Evolutionary conservation across 1,140 invertebrate species (phyloP).

Genomic region (Penaeus chinensis): DNA sequence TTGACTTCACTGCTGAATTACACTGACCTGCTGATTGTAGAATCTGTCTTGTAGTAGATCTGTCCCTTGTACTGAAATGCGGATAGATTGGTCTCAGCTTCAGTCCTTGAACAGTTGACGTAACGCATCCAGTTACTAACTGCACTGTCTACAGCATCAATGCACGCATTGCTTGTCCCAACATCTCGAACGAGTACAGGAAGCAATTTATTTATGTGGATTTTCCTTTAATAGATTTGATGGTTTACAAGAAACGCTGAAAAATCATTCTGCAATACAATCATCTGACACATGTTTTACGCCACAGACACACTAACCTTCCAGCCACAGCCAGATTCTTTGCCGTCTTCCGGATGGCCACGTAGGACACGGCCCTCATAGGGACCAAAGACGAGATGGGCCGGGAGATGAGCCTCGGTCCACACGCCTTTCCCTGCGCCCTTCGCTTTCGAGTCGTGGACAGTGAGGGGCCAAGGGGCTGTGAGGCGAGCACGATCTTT

Average conservation of each 20-base stretch:
- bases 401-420: conserved; percentile 29
- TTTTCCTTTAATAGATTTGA: not conserved
- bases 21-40: too few relatives aligned
- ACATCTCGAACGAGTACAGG: too few relatives aligned
- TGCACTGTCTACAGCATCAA: conserved; percentile 69
- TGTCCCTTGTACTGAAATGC: conserved; percentile 73
- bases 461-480: not conserved
- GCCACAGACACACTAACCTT: not conserved
- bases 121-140: conserved; percentile 74
- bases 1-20: too few relatives aligned
- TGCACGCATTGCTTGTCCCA: conserved; percentile 64
- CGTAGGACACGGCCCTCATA: conserved; percentile 40
- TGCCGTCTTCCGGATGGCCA: not conserved
- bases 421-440: conserved; percentile 50
- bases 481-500: not conserved
- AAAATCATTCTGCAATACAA: not conserved
- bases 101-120: conserved; percentile 73
- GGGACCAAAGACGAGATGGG: conserved; percentile 42
- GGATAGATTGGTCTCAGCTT: conserved; percentile 72
- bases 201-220: not conserved
- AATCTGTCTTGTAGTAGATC: conserved; percentile 70
- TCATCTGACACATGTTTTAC: not conserved
- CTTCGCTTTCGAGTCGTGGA: not conserved
- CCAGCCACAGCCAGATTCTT: conserved; percentile 4
- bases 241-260: not conserved